Evolutionary conservation across 2,113 vertebrate species (phyloP).

Genomic region (Bagarius yarrelli): DNA sequence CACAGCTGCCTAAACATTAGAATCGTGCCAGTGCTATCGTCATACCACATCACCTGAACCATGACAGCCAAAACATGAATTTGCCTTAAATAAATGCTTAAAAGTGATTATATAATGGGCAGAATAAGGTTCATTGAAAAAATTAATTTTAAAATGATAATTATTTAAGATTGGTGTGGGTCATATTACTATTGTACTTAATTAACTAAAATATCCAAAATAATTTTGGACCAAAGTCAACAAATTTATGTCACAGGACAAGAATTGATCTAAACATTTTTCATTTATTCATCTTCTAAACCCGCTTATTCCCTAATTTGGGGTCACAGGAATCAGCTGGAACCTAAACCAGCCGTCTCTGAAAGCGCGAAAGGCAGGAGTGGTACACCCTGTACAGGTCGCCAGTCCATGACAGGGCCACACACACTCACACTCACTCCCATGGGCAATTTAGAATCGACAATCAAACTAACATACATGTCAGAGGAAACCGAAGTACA

Average conservation of each 20-base stretch:
- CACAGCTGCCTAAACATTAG: slow-evolving; percentile 46
- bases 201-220: neutral
- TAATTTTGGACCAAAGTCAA: neutral
- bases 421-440: too few relatives aligned
- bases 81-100: neutral
- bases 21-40: slow-evolving; percentile 13
- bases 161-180: neutral
- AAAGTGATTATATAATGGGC: slow-evolving; percentile 5
- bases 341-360: too few relatives aligned
- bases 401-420: too few relatives aligned
- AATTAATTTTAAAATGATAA: neutral
- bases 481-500: too few relatives aligned
- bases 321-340: too few relatives aligned
- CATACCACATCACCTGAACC: slow-evolving; percentile 5
- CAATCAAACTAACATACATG: too few relatives aligned
- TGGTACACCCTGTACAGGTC: too few relatives aligned
- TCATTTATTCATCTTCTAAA: too few relatives aligned
- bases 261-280: neutral
- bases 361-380: too few relatives aligned
- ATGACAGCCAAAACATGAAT: neutral
- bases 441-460: too few relatives aligned
- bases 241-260: slow-evolving; percentile 10
- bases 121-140: neutral
- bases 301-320: too few relatives aligned
- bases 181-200: neutral